Base-by-base conservation (phyloP, 2,113 vertebrate genomes). In the Ochotona princeps region DNA sequence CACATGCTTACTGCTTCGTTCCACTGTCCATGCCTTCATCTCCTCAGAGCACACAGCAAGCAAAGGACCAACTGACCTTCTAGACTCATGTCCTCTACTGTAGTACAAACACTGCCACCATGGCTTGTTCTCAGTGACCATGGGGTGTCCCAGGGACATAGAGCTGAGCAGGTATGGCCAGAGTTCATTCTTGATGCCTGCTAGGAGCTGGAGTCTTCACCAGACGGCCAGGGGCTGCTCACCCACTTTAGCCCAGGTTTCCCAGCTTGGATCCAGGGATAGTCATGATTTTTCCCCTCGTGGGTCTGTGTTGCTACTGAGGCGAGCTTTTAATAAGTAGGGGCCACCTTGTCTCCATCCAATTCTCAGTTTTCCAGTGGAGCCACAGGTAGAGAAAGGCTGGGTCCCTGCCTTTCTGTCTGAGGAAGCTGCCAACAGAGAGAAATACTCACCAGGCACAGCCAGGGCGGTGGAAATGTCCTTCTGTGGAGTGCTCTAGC, bases 101-200 rank as follows among this genome's bases (percentile, higher is more conserved):
- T 61, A 32, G 32, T 13, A 2, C 17, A 30, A 21, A 54, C 3
- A 3, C 38, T 32, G 20, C 12, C 30, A 2, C 25, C 4, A 1
- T 0, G 35, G 44, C 26, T 32, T 14, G 15, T 0, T 0, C 54
- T 57, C 38, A 15, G 60, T 13, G 4, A 0, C 13, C 2, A 0
- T 0, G 0, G 0, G 21, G n/a, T 1, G 0, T 28, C 70, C 1
- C 44, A 0, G 2, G 1, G 32, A 10, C 0, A 0, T 25, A 44
- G 44, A 12, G 3, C 13, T 14, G 13, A 83, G 47, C 17, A 35
- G 49, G 61, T 70, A 35, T 0, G 1, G 9, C 5, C 32, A 26
- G 60, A 13, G 5, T 8, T 21, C 1, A 8, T 9, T 15, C 14
- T 66, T 5, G 61, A 38, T 8, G 38, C 44, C 82, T 13, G 32